Evolutionary conservation across 2,113 vertebrate species (phyloP).

Genomic region (Capreolus pygargus): DNA sequence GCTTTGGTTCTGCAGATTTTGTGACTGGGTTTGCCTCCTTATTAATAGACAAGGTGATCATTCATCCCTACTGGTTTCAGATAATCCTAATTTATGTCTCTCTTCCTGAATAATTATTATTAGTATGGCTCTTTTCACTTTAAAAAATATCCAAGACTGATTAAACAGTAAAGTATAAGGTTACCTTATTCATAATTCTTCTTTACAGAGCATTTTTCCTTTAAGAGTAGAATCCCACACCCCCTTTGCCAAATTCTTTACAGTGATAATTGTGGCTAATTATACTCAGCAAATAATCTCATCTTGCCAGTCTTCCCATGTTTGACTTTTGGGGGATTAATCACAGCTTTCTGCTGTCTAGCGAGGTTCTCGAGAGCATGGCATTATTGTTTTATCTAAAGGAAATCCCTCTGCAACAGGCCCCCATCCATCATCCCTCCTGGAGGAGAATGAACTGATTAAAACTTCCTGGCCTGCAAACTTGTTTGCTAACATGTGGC

Average conservation of each 20-base stretch:
- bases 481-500: constrained; percentile 75
- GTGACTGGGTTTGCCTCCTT: background rate
- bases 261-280: constrained; percentile 75
- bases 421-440: constrained; percentile 86
- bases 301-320: constrained; percentile 69
- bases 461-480: constrained; percentile 85
- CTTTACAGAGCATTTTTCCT: constrained; percentile 43
- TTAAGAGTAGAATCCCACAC: constrained; percentile 36
- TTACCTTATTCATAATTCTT: background rate
- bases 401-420: constrained; percentile 73
- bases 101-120: background rate
- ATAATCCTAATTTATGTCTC: background rate
- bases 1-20: background rate
- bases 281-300: constrained; percentile 76
- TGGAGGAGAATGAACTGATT: constrained; percentile 82
- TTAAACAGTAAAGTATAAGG: background rate
- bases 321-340: constrained; percentile 78
- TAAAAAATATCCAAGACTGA: background rate
- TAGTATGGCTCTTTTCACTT: background rate
- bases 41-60: background rate
- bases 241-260: constrained; percentile 50
- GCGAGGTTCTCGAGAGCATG: constrained; percentile 64
- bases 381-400: constrained; percentile 72
- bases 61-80: background rate
- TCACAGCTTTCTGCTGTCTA: constrained; percentile 74